Percentiles rank a stretch among this genome's conserved stretches.
These are phyloP conservation scores for Andricus quercusramuli DNA, from an alignment of 2,888 invertebrate species.

Conservation along the genomic window DNA sequence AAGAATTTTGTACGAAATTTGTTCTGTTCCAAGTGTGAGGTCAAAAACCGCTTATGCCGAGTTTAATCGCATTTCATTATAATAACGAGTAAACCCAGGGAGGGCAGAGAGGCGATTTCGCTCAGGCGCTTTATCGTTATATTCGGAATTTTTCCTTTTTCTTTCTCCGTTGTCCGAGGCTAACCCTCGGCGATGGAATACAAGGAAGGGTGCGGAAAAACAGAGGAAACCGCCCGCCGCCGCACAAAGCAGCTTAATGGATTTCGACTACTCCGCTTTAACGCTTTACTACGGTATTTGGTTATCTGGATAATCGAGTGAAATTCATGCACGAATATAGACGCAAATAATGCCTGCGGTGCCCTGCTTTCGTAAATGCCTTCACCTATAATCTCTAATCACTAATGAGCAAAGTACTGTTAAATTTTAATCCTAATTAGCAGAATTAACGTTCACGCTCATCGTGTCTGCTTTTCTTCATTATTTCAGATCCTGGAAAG, in stretches of 20 bases:
- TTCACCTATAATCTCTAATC: constrained; percentile 7
- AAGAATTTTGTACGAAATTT: background rate
- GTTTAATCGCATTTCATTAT: background rate
- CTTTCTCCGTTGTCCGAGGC: constrained; percentile 4
- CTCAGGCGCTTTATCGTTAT: background rate
- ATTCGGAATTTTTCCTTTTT: constrained; percentile 1
- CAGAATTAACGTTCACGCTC: background rate
- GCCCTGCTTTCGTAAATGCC: background rate
- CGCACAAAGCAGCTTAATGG: constrained; percentile 62
- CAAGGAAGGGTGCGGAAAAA: constrained; percentile 21
- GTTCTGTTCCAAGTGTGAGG: background rate
- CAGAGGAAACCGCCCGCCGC: constrained; percentile 11
- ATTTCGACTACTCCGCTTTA: constrained; percentile 60
- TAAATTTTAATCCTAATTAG: constrained; percentile 3
- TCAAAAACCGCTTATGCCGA: constrained; percentile 1
- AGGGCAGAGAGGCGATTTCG: constrained; percentile 8
- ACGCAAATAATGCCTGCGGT: background rate
- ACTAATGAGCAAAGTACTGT: constrained; percentile 7
- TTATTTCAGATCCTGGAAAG: background rate
- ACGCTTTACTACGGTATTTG: constrained; percentile 51
- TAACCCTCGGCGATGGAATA: constrained; percentile 14
- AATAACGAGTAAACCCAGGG: background rate
- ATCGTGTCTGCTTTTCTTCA: background rate
- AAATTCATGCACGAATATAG: constrained; percentile 15
- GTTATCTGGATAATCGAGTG: constrained; percentile 23